Percentiles rank a stretch among this genome's conserved stretches.
phyloP scores from a whole-genome alignment of 2,888 invertebrate species.

The Dryobota labecula region DNA sequence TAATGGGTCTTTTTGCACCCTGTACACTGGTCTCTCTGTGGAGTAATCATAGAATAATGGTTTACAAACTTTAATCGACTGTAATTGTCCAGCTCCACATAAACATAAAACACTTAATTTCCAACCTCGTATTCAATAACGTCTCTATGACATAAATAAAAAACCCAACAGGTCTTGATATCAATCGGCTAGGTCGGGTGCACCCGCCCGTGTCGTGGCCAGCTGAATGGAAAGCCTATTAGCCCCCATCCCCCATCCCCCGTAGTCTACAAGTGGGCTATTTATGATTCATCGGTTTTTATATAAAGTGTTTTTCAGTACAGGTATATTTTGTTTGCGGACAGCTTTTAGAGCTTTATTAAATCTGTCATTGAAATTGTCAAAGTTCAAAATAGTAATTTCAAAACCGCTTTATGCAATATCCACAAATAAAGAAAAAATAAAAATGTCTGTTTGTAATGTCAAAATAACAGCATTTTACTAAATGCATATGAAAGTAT shows the following conservation, averaged over 20 bases:
- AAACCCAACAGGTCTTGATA: constrained; percentile 8
- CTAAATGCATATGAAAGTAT: too few relatives aligned
- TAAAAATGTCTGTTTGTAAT: too few relatives aligned
- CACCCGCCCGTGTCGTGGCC: constrained; percentile 36
- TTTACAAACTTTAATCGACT: background rate
- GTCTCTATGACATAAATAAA: background rate
- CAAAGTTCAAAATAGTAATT: background rate
- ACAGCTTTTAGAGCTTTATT: background rate
- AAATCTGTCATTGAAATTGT: background rate
- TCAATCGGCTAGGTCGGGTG: constrained; percentile 19
- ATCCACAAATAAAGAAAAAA: too few relatives aligned
- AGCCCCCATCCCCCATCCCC: background rate
- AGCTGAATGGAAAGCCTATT: constrained; percentile 36
- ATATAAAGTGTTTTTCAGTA: background rate
- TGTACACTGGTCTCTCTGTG: background rate
- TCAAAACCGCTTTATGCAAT: too few relatives aligned
- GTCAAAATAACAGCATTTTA: too few relatives aligned
- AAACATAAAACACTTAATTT: background rate
- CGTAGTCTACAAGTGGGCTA: constrained; percentile 23
- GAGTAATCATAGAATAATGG: background rate
- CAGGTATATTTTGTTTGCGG: background rate
- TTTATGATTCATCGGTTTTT: constrained; percentile 15
- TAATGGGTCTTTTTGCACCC: too few relatives aligned
- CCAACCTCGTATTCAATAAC: constrained; percentile 2
- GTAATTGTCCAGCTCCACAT: background rate